Evolutionary conservation across 1,140 invertebrate species (phyloP), one percentile per base, ranked within the genome.

Genomic region (Dufourea novaeangliae): DNA sequence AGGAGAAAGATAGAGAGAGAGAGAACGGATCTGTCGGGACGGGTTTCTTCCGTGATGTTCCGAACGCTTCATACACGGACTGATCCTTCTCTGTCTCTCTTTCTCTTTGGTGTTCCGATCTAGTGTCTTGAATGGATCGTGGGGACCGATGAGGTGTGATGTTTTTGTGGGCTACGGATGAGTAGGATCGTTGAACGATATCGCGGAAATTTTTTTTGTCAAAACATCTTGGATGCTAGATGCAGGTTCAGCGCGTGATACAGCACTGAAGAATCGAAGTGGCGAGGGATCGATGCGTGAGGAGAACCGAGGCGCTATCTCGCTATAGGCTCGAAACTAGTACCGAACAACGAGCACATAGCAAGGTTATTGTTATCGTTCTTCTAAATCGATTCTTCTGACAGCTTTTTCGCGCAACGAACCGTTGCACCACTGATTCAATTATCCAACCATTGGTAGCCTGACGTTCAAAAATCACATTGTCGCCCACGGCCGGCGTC

Each of bases 21-120:
- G 12, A 56, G 52, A 46, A 80, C 54, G 64, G 54, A 71, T 34
- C 25, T 61, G 20, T 20, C 44, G 44, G 20, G 20, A n/a, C 46
- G 46, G n/a, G 46, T 50, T 50, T 50, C 46, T 62, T 39, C 11
- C 20, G 11, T 11, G 11, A 25, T 12, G 11, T 17, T 27, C 20
- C 25, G 25, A 11, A 12, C 57, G 34, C 46, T n/a, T n/a, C 46
- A n/a, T 50, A 50, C 46, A 50, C 46, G 29, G 27, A 32, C 29
- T 27, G 54, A 27, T 29, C 27, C 10, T 14, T 57, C n/a, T n/a
- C n/a, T n/a, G n/a, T n/a, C n/a, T n/a, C n/a, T n/a, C n/a, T n/a
- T n/a, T n/a, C n/a, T n/a, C n/a, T n/a, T n/a, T n/a, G n/a, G n/a
- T 29, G 27, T 57, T 52, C 29, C 4, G 54, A 32, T 14, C 14